Percentiles rank a stretch among this genome's conserved stretches.
Conservation (phyloP, 1,140 invertebrate genomes). For the Meloidogyne floridensis region DNA sequence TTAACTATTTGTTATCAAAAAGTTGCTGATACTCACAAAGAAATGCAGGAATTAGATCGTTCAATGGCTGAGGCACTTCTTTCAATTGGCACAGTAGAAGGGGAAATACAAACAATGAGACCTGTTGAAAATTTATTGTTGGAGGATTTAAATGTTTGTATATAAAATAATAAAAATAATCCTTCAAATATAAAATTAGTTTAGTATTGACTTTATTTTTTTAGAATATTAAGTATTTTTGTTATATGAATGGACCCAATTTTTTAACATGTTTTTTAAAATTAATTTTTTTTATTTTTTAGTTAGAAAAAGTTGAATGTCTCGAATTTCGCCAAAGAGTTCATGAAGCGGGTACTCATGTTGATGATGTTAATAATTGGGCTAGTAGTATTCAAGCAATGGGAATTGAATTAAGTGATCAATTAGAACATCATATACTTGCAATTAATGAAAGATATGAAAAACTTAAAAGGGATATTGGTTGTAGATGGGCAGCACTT, state of each 20-base stretch:
- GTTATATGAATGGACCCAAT: too few species aligned
- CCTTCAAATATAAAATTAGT: too few species aligned
- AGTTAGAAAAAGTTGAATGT: constrained; percentile 48
- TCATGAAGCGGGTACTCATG: constrained; percentile 51
- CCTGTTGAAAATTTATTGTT: constrained; percentile 59
- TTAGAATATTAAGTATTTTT: too few species aligned
- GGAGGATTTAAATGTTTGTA: constrained; percentile 53
- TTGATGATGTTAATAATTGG: constrained; percentile 65
- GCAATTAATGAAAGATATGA: constrained; percentile 54
- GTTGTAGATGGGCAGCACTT: constrained; percentile 54
- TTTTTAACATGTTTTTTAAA: too few species aligned
- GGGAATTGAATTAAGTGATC: constrained; percentile 51
- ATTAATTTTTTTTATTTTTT: neutral
- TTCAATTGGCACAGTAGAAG: constrained; percentile 52
- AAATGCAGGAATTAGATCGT: constrained; percentile 61
- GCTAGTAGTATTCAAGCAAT: constrained; percentile 52
- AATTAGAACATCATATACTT: constrained; percentile 53
- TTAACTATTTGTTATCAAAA: constrained; percentile 44
- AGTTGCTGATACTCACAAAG: constrained; percentile 50
- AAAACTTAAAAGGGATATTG: constrained; percentile 52
- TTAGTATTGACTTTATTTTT: too few species aligned
- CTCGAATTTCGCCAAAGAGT: constrained; percentile 35
- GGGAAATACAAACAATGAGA: constrained; percentile 49
- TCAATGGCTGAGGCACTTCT: constrained; percentile 60
- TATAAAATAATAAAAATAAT: neutral